These are phyloP conservation scores for Psilopsiagon aurifrons DNA, from an alignment of 2,113 vertebrate species.

Conservation along the genomic window DNA sequence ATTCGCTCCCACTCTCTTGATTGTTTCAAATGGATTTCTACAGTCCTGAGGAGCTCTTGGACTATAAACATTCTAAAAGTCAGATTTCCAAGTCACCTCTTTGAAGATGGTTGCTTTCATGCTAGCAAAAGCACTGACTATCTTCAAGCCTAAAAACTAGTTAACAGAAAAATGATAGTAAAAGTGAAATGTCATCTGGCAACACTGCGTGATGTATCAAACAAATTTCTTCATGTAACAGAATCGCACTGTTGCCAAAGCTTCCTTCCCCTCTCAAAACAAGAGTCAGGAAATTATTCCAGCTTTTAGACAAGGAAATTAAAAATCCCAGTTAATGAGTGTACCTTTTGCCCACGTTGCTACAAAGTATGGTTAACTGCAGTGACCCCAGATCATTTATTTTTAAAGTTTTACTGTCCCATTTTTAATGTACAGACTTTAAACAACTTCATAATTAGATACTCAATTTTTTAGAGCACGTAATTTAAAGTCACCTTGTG, in stretches of 20 bases:
- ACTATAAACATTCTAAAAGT: background rate
- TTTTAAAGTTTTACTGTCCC: constrained; percentile 44
- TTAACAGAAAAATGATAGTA: background rate
- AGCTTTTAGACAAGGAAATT: constrained; percentile 26
- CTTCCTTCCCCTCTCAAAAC: constrained; percentile 25
- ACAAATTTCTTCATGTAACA: background rate
- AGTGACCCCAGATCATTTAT: background rate
- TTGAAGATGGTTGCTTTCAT: background rate
- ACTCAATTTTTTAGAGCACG: background rate
- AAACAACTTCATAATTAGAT: constrained; percentile 34
- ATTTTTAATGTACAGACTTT: background rate
- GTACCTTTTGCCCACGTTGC: background rate
- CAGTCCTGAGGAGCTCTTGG: background rate
- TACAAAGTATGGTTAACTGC: background rate
- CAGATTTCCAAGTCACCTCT: background rate
- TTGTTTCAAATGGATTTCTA: background rate
- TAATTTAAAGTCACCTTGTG: constrained; percentile 42
- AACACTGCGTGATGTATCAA: background rate
- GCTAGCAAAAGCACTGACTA: background rate
- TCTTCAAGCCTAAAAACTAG: background rate
- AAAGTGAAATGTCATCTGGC: background rate
- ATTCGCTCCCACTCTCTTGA: background rate
- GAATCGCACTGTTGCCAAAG: background rate
- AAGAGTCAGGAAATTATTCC: constrained; percentile 13
- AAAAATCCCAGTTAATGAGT: background rate